Conservation (phyloP, 2,113 vertebrate species). For the Cricetomys ansorgei region DNA sequence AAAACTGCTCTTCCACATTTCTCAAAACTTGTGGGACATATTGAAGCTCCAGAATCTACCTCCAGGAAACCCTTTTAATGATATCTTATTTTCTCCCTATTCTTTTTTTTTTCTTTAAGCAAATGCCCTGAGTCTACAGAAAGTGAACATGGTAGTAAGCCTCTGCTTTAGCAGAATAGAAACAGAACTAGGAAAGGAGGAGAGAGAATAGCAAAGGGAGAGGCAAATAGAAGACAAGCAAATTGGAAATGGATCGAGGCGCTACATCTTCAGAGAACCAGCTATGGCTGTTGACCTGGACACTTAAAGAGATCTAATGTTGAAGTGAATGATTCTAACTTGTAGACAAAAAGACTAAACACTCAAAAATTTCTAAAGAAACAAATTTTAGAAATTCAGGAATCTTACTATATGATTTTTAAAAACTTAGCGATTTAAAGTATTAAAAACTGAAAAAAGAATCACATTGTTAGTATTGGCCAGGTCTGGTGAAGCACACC, state of each 20-base stretch:
- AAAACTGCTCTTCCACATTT: constrained; percentile 32
- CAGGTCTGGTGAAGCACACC: no score
- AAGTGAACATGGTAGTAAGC: neutral
- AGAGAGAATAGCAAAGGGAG: neutral
- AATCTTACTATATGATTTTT: neutral
- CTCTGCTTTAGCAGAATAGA: neutral
- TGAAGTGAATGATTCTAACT: constrained; percentile 1
- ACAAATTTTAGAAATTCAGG: constrained; percentile 44
- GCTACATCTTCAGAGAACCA: neutral
- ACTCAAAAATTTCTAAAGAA: constrained; percentile 39
- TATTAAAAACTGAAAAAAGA: constrained; percentile 42
- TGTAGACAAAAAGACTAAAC: constrained; percentile 45
- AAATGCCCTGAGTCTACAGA: constrained; percentile 28
- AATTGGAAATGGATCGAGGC: neutral
- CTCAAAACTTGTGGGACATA: constrained; percentile 34
- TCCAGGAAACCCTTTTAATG: neutral
- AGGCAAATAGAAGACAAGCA: neutral
- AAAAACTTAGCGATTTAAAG: constrained; percentile 6
- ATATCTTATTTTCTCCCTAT: constrained; percentile 9
- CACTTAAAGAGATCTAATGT: neutral
- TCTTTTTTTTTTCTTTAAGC: neutral
- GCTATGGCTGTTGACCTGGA: neutral
- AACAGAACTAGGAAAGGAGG: constrained; percentile 8
- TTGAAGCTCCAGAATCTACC: neutral
- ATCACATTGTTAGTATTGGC: neutral